Conservation (phyloP, 2,113 vertebrate species). For the Spermophilus dauricus region DNA sequence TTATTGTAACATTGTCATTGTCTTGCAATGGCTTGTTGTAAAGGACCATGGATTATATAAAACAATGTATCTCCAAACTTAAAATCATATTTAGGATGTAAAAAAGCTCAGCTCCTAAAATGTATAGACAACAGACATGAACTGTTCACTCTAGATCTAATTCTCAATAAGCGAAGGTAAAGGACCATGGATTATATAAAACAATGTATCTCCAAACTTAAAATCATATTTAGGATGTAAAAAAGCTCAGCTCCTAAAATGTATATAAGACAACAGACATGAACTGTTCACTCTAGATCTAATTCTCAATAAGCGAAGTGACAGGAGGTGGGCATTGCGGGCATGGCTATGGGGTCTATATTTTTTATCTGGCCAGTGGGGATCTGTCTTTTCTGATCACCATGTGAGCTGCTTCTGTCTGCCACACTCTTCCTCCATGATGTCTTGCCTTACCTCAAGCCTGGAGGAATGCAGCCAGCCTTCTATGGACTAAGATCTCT, state of each 20-base stretch:
- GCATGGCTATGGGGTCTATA: too few relatives aligned
- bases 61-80: neutral
- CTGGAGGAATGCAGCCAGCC: too few relatives aligned
- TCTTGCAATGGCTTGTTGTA: neutral
- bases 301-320: neutral
- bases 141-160: neutral
- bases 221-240: neutral
- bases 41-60: neutral
- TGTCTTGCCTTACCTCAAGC: too few relatives aligned
- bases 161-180: neutral
- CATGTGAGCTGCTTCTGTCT: too few relatives aligned
- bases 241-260: neutral
- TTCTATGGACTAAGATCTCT: too few relatives aligned
- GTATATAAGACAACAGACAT: neutral
- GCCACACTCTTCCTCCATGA: too few relatives aligned
- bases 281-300: neutral
- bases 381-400: too few relatives aligned
- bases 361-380: too few relatives aligned
- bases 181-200: neutral
- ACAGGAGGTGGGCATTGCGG: neutral
- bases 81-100: neutral
- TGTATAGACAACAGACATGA: neutral
- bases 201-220: neutral
- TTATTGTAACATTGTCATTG: neutral
- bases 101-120: neutral